Evolutionary conservation across 2,888 invertebrate species (phyloP).

Genomic region (Kryphioiulus occultus): DNA sequence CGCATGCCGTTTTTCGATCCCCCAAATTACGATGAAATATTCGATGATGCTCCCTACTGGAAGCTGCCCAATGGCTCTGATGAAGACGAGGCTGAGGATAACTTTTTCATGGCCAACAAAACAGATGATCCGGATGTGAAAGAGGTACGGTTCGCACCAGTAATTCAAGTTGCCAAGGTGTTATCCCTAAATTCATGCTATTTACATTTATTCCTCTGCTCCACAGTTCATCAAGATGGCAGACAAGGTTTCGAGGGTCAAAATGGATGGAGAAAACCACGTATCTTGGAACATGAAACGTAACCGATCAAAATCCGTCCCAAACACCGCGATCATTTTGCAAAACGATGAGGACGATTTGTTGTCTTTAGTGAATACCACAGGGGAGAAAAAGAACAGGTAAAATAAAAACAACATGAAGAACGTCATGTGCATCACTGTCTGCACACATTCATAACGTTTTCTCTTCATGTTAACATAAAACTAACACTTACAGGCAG

Average conservation of each 20-base stretch:
- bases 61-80: constrained; percentile 57
- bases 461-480: background rate
- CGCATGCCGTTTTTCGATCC: constrained; percentile 58
- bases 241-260: constrained; percentile 29
- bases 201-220: background rate
- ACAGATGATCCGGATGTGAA: constrained; percentile 42
- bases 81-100: background rate
- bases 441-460: background rate
- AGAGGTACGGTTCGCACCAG: constrained; percentile 22
- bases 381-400: constrained; percentile 45
- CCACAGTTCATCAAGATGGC: constrained; percentile 46
- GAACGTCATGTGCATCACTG: no score
- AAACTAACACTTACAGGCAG: no score
- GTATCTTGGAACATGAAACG: background rate
- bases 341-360: constrained; percentile 44
- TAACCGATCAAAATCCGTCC: constrained; percentile 48
- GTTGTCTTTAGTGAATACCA: constrained; percentile 10
- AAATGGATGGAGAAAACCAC: constrained; percentile 11
- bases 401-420: background rate
- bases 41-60: constrained; percentile 60
- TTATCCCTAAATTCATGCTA: background rate
- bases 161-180: background rate
- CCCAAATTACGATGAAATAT: constrained; percentile 57
- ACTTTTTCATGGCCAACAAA: constrained; percentile 45
- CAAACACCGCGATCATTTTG: background rate